These are phyloP conservation scores for Phylloscopus trochilus DNA, from an alignment of 2,113 vertebrate species.

Conservation along the genomic window DNA sequence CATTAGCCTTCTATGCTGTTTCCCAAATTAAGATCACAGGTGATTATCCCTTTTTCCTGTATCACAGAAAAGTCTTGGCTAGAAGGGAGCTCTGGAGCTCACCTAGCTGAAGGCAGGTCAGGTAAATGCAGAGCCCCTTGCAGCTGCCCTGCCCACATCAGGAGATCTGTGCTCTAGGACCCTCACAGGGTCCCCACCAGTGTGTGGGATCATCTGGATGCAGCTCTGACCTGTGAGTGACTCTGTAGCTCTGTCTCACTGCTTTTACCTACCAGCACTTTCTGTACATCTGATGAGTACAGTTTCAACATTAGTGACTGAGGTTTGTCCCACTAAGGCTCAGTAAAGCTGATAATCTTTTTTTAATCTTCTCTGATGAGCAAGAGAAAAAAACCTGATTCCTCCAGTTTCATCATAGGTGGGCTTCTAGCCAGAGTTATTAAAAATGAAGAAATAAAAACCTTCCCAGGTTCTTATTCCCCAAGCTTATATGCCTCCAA, in stretches of 20 bases:
- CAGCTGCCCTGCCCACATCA: background rate
- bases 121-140: background rate
- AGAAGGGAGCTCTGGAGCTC: background rate
- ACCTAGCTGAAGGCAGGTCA: background rate
- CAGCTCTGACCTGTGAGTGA: background rate
- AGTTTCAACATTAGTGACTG: background rate
- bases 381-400: background rate
- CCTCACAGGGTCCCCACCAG: rapidly evolving
- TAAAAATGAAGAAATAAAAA: background rate
- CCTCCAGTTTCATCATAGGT: background rate
- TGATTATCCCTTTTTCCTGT: background rate
- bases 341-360: background rate
- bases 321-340: background rate
- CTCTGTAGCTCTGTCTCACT: background rate
- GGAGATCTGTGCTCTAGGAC: background rate
- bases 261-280: too few relatives aligned
- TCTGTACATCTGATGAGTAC: background rate
- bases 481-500: too few relatives aligned
- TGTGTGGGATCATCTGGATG: rapidly evolving
- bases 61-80: background rate
- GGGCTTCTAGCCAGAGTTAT: background rate
- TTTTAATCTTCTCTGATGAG: background rate
- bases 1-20: background rate
- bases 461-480: background rate
- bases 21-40: background rate